A percentile compares a stretch with the other conserved stretches of the same genome.
Conservation (phyloP, 2,888 invertebrate genomes). For the Lasioglossum pauxillum region DNA sequence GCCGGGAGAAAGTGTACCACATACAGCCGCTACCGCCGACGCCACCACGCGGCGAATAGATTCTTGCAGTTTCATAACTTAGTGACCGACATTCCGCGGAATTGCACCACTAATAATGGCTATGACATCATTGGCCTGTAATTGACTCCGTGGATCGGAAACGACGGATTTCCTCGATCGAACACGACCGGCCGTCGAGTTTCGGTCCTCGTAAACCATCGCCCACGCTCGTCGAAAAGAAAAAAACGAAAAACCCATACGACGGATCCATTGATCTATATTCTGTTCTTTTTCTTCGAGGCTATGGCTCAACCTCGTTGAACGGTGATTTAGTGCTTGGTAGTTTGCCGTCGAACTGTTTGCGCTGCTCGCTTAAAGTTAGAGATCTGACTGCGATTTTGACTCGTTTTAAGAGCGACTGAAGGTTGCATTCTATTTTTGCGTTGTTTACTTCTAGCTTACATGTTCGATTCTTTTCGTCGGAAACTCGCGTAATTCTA, state of each 20-base stretch:
- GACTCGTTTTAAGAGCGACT: neutral
- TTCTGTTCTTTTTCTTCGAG: neutral
- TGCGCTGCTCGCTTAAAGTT: neutral
- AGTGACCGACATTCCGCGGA: conserved; percentile 82
- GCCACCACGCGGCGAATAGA: conserved; percentile 74
- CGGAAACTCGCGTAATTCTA: neutral
- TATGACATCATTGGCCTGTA: conserved; percentile 77
- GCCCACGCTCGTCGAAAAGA: neutral
- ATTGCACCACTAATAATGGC: conserved; percentile 80
- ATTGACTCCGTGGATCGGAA: conserved; percentile 72
- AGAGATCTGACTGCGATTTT: neutral
- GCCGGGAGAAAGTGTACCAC: conserved; percentile 79
- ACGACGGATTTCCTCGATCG: conserved; percentile 57
- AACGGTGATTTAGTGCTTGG: neutral
- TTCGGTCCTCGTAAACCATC: neutral
- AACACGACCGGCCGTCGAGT: neutral
- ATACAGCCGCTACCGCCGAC: conserved; percentile 52
- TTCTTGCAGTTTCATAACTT: conserved; percentile 82
- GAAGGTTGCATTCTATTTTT: neutral
- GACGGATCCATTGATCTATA: neutral
- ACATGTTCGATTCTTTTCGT: neutral
- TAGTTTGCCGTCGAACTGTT: neutral
- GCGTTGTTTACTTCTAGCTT: neutral
- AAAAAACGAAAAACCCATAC: neutral
- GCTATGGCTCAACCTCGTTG: neutral